Evolutionary conservation across 2,888 invertebrate species (phyloP).

Genomic region (Cylindroiulus punctatus): DNA sequence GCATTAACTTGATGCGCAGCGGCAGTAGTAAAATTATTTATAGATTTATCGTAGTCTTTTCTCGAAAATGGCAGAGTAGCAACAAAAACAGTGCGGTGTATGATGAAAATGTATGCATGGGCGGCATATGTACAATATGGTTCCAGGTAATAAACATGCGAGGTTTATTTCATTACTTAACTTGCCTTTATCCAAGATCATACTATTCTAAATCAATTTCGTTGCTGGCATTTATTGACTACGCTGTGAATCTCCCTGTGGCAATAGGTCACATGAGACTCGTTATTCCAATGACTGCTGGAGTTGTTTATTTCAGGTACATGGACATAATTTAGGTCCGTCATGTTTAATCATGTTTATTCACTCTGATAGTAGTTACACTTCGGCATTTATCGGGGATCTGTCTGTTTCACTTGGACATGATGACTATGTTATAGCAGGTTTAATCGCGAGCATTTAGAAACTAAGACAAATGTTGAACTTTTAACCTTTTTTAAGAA

Average conservation of each 20-base stretch:
- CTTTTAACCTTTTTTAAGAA: too few species aligned
- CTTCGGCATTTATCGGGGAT: too few species aligned
- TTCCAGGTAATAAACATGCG: neutral
- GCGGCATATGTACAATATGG: neutral
- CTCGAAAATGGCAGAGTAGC: neutral
- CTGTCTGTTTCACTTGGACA: too few species aligned
- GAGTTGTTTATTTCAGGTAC: neutral
- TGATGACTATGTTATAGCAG: too few species aligned
- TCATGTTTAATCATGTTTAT: neutral
- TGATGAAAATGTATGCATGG: neutral
- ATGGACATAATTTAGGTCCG: neutral
- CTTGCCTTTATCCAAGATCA: neutral
- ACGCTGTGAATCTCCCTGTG: neutral
- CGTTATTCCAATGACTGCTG: neutral
- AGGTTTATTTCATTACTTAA: neutral
- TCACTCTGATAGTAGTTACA: neutral
- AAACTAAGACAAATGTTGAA: too few species aligned
- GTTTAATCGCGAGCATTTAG: too few species aligned
- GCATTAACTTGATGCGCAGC: neutral
- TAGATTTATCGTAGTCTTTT: neutral
- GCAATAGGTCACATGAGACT: neutral
- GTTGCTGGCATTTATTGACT: neutral
- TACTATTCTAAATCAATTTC: slow-evolving; percentile 21
- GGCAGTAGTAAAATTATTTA: neutral
- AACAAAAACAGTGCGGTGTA: neutral